Percentiles rank a stretch among this genome's conserved stretches.
Evolutionary conservation across 2,113 vertebrate species (phyloP).

Genomic region (Osmerus eperlanus): DNA sequence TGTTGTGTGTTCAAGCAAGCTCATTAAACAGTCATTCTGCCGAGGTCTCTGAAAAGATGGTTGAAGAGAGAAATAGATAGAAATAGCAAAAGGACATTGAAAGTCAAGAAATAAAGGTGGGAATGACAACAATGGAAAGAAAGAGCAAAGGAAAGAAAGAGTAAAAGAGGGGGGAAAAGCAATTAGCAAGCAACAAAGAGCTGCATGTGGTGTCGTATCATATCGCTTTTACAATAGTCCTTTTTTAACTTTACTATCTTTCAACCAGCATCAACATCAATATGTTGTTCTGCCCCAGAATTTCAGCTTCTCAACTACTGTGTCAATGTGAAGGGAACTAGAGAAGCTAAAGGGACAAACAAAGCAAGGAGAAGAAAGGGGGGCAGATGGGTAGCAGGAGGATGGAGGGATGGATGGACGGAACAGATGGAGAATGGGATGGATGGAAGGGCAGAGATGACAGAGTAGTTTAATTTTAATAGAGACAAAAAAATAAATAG

Average conservation of each 20-base stretch:
- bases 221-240: background rate
- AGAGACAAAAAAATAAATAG: background rate
- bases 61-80: background rate
- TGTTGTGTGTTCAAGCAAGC: slow-evolving; percentile 37
- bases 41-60: slow-evolving; percentile 7
- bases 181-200: background rate
- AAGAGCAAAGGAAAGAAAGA: slow-evolving; percentile 3
- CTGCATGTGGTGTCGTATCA: background rate
- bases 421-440: slow-evolving; percentile 11
- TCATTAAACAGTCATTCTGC: slow-evolving; percentile 52
- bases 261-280: too few relatives aligned
- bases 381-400: slow-evolving; percentile 32
- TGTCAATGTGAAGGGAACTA: background rate
- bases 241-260: background rate
- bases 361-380: background rate
- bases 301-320: too few relatives aligned
- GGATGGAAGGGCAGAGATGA: background rate
- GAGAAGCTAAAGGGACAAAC: background rate
- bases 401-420: background rate
- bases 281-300: too few relatives aligned
- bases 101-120: background rate
- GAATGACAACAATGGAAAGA: background rate
- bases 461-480: background rate
- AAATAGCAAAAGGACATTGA: too few relatives aligned
- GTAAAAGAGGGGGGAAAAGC: background rate